These are phyloP conservation scores for Eubasilissa splendida DNA, from an alignment of 2,888 invertebrate species.

Conservation along the genomic window DNA sequence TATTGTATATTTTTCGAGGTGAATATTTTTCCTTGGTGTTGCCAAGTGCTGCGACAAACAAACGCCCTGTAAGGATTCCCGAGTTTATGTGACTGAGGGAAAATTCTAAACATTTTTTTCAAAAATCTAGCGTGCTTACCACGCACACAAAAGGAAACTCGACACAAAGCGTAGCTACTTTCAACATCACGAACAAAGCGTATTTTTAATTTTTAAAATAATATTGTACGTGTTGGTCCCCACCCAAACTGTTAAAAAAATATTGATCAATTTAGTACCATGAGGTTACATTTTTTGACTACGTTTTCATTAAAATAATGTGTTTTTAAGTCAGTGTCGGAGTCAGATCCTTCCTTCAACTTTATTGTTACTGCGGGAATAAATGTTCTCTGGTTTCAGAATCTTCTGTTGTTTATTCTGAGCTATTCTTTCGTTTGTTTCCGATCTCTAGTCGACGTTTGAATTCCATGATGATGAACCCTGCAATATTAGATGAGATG, in stretches of 20 bases:
- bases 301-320: background rate
- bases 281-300: background rate
- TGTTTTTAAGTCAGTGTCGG: no score
- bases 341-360: no score
- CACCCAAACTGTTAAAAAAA: no score
- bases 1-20: background rate
- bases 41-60: background rate
- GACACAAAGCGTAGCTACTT: background rate
- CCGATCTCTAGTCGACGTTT: no score
- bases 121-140: background rate
- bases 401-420: no score
- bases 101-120: slow-evolving; percentile 7
- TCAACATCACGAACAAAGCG: background rate
- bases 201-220: background rate
- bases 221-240: no score
- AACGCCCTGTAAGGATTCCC: background rate
- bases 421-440: no score
- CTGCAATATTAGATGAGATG: no score
- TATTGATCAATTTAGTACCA: background rate
- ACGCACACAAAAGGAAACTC: slow-evolving; percentile 11
- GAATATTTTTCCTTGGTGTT: background rate
- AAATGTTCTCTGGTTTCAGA: no score
- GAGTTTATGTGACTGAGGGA: background rate
- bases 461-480: no score
- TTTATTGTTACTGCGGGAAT: no score